Evolutionary conservation across 2,113 vertebrate species (phyloP), one percentile per base, ranked within the genome.

Genomic region (Fregetta grallaria): DNA sequence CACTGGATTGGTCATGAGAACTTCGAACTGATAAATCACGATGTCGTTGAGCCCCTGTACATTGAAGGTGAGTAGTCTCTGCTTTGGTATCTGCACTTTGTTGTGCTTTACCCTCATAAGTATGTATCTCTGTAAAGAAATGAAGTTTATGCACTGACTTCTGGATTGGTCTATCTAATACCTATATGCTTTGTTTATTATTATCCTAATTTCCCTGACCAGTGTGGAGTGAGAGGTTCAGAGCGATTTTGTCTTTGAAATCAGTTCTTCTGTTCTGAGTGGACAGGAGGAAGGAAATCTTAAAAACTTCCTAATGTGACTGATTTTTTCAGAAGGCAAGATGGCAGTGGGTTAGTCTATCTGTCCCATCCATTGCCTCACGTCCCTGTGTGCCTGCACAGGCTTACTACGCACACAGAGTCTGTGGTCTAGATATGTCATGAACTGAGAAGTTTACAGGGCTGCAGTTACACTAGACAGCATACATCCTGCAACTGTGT

Each of bases 1-100:
- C 99, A 99, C 97, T 99, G 99, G 99, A 99, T 99, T 18, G 99
- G 99, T 95, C 99, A 99, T 27, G 99, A 99, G 97, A 99, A 99
- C 98, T 99, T 99, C 15, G 99, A 99, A 96, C 99, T 99, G 79
- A 99, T 99, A 96, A 99, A 99, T 98, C 99, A 99, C 0, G 99
- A 99, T 72, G 99, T 99, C 68, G 99, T 99, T 88, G 99, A 99
- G 94, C 99, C 99, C 13, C 99, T 99, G 70, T 99, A 99, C 94
- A 99, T 99, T 52, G 99, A 99, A 98, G 99, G 99, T 99, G 91
- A 98, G 98, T 93, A 74, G 13, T 34, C 11, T 71, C n/a, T 91
- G 15, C 74, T 68, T 94, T 52, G 23, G 10, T 86, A 42, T 58
- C 56, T 72, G 44, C 15, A 40, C 16, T 66, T 92, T 7, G 19